Conservation (phyloP, 2,888 invertebrate species). For the Dryococelus australis region DNA sequence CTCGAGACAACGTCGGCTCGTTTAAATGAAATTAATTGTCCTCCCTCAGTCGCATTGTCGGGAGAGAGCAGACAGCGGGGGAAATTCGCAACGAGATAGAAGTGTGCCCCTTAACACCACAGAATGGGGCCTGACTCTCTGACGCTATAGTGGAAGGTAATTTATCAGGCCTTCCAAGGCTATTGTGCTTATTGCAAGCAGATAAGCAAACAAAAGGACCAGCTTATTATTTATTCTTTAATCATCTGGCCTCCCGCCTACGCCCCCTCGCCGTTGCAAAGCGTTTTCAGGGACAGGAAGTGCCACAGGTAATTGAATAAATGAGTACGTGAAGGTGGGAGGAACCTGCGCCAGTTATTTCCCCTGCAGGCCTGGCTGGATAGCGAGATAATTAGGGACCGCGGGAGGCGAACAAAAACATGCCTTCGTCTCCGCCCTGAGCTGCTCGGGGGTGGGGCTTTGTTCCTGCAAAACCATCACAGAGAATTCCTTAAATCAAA, state of each 20-base stretch:
- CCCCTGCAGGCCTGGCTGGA: neutral
- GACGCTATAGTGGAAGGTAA: neutral
- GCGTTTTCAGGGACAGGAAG: neutral
- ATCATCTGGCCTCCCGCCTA: neutral
- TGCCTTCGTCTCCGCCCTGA: neutral
- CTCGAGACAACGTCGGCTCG: neutral
- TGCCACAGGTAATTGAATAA: slow-evolving; percentile 1
- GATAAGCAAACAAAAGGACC: neutral
- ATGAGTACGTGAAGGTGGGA: neutral
- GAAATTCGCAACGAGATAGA: neutral
- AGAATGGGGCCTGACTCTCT: neutral
- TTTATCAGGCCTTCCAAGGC: neutral
- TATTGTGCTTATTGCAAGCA: neutral
- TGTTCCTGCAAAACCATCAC: neutral
- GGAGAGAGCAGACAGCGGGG: neutral
- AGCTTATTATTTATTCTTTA: neutral
- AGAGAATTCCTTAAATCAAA: neutral
- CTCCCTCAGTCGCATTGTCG: neutral
- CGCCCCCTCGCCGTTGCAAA: too few relatives aligned
- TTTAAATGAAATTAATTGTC: neutral
- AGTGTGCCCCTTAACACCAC: neutral
- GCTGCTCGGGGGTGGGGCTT: neutral
- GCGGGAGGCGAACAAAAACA: neutral
- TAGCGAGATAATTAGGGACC: neutral
- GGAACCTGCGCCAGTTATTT: neutral